phyloP scores from a whole-genome alignment of 2,888 invertebrate species.

The Microplitis deprimator region DNA sequence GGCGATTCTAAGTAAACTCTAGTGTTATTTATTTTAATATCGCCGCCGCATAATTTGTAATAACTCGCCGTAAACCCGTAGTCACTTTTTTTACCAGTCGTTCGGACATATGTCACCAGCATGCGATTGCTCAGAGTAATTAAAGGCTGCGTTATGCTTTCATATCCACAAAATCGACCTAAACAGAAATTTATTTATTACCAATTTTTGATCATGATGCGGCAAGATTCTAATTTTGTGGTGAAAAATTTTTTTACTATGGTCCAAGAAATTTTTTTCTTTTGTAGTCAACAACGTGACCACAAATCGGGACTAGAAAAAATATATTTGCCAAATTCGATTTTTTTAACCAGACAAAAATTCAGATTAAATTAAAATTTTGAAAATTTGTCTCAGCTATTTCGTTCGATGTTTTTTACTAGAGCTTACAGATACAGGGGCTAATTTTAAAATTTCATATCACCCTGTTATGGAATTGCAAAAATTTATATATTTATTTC shows the following conservation, averaged over 20 bases:
- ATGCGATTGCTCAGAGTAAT: neutral
- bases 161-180: neutral
- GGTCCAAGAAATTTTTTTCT: no score
- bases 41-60: neutral
- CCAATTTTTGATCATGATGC: neutral
- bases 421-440: no score
- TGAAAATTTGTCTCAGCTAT: no score
- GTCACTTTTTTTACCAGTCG: neutral
- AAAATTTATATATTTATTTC: no score
- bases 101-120: neutral
- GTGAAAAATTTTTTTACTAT: neutral
- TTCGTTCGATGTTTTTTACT: no score
- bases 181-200: neutral
- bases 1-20: neutral
- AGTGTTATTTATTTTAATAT: neutral
- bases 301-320: no score
- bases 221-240: neutral
- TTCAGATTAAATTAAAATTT: no score
- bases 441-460: no score
- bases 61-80: neutral
- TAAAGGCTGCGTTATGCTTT: neutral
- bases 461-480: no score
- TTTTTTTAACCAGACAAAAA: no score
- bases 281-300: no score
- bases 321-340: no score